Evolutionary conservation across 2,888 invertebrate species (phyloP).

Genomic region (Tubulanus polymorphus): DNA sequence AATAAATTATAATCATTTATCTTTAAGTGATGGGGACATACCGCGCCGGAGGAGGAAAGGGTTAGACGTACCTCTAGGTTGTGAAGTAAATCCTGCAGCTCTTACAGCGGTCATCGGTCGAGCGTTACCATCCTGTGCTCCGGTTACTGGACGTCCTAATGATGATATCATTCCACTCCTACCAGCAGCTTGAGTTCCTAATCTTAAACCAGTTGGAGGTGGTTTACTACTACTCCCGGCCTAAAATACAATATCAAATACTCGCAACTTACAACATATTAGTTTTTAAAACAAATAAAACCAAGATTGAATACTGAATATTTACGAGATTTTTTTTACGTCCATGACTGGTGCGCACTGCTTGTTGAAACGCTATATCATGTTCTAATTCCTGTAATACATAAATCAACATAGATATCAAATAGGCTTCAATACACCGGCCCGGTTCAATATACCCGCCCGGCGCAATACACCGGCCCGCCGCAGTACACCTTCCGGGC

Average conservation of each 20-base stretch:
- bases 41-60: too few species aligned
- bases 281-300: too few species aligned
- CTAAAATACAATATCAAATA: too few species aligned
- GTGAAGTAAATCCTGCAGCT: slow-evolving; percentile 92
- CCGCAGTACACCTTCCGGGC: too few species aligned
- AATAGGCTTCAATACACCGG: too few species aligned
- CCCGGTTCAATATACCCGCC: too few species aligned
- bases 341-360: slow-evolving; percentile 70
- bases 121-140: slow-evolving; percentile 45
- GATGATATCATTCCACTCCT: slow-evolving; percentile 40
- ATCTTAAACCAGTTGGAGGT: slow-evolving; percentile 6
- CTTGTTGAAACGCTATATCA: slow-evolving; percentile 72
- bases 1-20: slow-evolving; percentile 33
- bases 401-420: neutral
- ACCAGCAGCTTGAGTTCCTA: slow-evolving; percentile 33
- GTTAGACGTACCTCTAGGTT: neutral
- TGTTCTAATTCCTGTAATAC: slow-evolving; percentile 62
- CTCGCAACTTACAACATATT: too few species aligned
- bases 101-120: slow-evolving; percentile 95
- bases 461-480: too few species aligned
- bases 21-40: too few species aligned
- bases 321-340: too few species aligned
- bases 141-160: slow-evolving; percentile 44
- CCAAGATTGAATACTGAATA: too few species aligned
- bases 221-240: neutral